Percentiles rank a stretch among this genome's conserved stretches.
Evolutionary conservation across 2,888 invertebrate species (phyloP).

Genomic region (Melangyna quadrimaculata): DNA sequence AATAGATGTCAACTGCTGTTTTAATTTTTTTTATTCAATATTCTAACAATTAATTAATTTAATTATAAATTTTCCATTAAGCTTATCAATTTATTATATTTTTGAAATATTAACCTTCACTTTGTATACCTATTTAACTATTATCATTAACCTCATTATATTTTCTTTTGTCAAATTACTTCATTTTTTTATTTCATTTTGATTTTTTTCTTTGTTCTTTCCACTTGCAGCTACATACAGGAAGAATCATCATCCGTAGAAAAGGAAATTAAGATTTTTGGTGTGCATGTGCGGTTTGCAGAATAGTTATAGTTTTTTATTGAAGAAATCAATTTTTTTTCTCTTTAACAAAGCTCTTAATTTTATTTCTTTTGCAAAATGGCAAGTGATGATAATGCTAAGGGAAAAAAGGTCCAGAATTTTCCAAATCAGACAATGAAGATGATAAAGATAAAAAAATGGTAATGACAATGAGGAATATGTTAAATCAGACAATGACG

Average conservation of each 20-base stretch:
- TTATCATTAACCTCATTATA: conserved; percentile 75
- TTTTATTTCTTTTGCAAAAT: neutral
- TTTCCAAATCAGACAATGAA: neutral
- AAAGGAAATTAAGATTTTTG: neutral
- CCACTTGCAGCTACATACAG: neutral
- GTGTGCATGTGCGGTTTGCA: conserved; percentile 1
- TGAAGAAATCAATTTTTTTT: neutral
- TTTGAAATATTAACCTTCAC: conserved; percentile 76
- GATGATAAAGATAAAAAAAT: neutral
- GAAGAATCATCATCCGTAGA: conserved; percentile 4
- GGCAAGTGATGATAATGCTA: neutral
- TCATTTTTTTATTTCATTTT: neutral
- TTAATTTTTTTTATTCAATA: neutral
- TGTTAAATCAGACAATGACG: neutral
- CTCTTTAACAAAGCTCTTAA: neutral
- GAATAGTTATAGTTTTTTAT: neutral
- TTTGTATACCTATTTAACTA: conserved; percentile 75
- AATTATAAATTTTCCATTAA: neutral
- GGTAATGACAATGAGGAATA: neutral
- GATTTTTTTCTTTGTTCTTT: neutral
- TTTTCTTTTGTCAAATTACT: conserved; percentile 41
- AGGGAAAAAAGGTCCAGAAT: neutral
- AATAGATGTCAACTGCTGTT: neutral
- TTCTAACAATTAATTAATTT: conserved; percentile 57
- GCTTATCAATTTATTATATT: neutral